A percentile compares a stretch with the other conserved stretches of the same genome.
These are phyloP conservation scores for Lutraria rhynchaena DNA, from an alignment of 1,140 invertebrate genomes.

Conservation along the genomic window DNA sequence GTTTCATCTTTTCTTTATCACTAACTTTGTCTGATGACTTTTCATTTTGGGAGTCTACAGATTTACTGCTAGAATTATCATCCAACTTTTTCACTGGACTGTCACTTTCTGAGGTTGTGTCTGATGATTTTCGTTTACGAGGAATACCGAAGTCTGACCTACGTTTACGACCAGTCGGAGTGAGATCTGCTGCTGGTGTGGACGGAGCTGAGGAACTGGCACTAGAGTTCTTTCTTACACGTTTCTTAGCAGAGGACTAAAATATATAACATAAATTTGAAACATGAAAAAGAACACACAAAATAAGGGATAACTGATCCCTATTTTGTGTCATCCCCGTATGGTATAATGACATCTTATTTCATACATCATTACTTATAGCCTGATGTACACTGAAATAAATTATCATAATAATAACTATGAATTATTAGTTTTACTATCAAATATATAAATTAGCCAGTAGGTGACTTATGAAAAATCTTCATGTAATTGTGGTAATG, in stretches of 20 bases:
- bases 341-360: too few species aligned
- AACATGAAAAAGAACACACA: too few species aligned
- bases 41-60: constrained; percentile 51
- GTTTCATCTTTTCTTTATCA: constrained; percentile 58
- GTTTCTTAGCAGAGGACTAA: constrained; percentile 35
- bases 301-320: too few species aligned
- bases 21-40: constrained; percentile 63
- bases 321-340: too few species aligned
- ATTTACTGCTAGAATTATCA: constrained; percentile 59
- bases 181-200: constrained; percentile 53
- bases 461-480: too few species aligned
- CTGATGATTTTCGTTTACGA: constrained; percentile 55
- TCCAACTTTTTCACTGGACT: constrained; percentile 65
- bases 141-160: constrained; percentile 59
- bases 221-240: constrained; percentile 52
- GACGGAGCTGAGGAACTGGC: constrained; percentile 29
- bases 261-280: background rate
- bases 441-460: too few species aligned
- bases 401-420: too few species aligned
- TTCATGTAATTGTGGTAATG: too few species aligned
- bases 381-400: too few species aligned
- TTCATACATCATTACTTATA: too few species aligned
- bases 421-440: too few species aligned
- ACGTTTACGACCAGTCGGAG: constrained; percentile 53
- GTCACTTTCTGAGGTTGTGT: constrained; percentile 53